These are phyloP conservation scores for Lophochroa leadbeateri DNA, from an alignment of 2,113 vertebrate species.

Conservation along the genomic window DNA sequence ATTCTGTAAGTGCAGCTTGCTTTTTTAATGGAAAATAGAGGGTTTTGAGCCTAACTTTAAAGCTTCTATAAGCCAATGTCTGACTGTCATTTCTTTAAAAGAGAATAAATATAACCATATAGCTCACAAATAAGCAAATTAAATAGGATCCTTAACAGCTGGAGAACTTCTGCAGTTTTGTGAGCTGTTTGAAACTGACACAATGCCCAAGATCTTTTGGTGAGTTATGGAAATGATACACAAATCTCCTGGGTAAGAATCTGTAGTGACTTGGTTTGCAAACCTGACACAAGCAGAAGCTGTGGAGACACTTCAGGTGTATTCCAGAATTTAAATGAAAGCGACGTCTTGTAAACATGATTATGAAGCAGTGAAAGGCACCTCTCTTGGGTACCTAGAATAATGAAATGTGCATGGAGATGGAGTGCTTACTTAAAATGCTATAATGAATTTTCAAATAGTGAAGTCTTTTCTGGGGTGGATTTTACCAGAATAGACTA, in stretches of 20 bases:
- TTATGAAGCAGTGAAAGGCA: not conserved
- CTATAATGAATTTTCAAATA: not conserved
- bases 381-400: not conserved
- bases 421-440: not conserved
- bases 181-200: not conserved
- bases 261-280: not conserved
- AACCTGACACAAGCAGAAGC: not conserved
- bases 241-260: not conserved
- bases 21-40: not conserved
- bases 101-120: not conserved
- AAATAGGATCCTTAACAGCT: not conserved
- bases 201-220: not conserved
- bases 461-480: not conserved
- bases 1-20: not conserved
- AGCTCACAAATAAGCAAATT: not conserved
- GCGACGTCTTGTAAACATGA: not conserved
- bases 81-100: not conserved
- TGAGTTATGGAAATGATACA: not conserved
- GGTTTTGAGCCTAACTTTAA: not conserved
- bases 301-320: not conserved
- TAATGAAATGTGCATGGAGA: not conserved
- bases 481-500: not conserved
- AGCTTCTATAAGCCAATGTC: not conserved
- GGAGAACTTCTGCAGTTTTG: not conserved
- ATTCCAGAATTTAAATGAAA: not conserved